Base-by-base conservation (phyloP, 1,140 invertebrate species). In the Danaus melanippus region DNA sequence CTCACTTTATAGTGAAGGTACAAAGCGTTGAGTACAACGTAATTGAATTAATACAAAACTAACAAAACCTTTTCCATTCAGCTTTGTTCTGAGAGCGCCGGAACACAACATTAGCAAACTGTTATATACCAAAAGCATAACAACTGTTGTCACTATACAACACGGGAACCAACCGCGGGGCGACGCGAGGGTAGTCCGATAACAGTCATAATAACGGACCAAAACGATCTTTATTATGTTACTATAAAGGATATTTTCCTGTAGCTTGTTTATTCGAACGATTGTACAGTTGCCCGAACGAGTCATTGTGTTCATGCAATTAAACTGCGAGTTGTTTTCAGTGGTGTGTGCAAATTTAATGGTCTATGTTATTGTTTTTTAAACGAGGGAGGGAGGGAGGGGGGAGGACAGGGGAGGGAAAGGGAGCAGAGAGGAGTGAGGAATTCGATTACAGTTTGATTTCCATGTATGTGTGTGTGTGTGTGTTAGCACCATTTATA, bases 301-400 rank as follows among this genome's bases (percentile, higher is more conserved):
- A 67, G 58, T 71, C 65, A 75, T 76, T 76, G 73, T 82, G 70
- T 62, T 48, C 68, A 62, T 60, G 72, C 76, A 82, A 82, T 79
- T 79, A 80, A 67, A 73, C 68, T 64, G 51, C 57, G 62, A 51
- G 55, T 57, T 66, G 69, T 56, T 69, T 62, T 62, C 78, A 78
- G 58, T 76, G 59, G 61, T 60, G 75, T 78, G 80, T 71, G 70
- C 64, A 64, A 81, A 73, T 84, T 84, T 84, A 84, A 84, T 84
- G 80, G 74, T 51, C 62, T 60, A 68, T 65, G 66, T 79, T 78
- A 83, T 83, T 83, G 79, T 83, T 83, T 80, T 76, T 75, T 70
- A 56, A 65, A 64, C 60, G 56, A 46, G 46, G 52, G 51, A 57
- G 56, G 40, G 40, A 11, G 10, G 11, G 47, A 32, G 42, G 17